Evolutionary conservation across 2,797 vertebrate genomes (phyloP).

Genomic region (Paratrypauchen microcephalus): DNA sequence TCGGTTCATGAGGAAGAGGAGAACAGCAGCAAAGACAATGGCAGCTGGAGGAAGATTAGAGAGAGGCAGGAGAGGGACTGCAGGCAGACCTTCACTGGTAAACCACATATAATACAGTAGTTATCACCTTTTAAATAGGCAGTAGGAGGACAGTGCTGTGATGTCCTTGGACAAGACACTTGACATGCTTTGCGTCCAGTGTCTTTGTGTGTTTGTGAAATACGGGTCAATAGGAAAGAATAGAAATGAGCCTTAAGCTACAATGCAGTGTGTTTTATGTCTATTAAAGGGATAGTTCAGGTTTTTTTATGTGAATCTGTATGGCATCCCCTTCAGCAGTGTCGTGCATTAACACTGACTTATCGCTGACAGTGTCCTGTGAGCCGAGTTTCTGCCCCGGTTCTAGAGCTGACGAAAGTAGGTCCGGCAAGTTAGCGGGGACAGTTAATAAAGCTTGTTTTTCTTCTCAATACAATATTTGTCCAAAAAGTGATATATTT

Average conservation of each 20-base stretch:
- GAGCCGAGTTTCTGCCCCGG: too few species aligned
- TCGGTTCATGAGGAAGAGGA: constrained; percentile 81
- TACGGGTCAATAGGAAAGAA: neutral
- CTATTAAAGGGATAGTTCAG: too few species aligned
- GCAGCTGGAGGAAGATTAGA: constrained; percentile 85
- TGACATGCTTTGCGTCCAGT: neutral
- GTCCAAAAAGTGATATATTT: too few species aligned
- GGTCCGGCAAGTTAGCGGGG: too few species aligned
- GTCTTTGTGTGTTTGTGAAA: neutral
- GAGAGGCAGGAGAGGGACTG: constrained; percentile 45
- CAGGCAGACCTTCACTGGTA: constrained; percentile 67
- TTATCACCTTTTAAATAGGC: neutral
- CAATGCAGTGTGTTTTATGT: neutral
- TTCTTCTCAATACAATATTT: too few species aligned
- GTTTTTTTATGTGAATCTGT: too few species aligned
- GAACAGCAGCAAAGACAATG: constrained; percentile 61
- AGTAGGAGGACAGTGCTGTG: neutral
- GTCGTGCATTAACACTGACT: too few species aligned
- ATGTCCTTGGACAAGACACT: neutral
- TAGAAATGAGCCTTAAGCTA: neutral
- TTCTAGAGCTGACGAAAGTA: too few species aligned
- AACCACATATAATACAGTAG: neutral
- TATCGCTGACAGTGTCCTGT: too few species aligned
- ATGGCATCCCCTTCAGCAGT: too few species aligned
- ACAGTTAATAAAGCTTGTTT: too few species aligned